These are phyloP conservation scores for Lomographa bimaculata DNA, from an alignment of 2,888 invertebrate species.

Conservation along the genomic window DNA sequence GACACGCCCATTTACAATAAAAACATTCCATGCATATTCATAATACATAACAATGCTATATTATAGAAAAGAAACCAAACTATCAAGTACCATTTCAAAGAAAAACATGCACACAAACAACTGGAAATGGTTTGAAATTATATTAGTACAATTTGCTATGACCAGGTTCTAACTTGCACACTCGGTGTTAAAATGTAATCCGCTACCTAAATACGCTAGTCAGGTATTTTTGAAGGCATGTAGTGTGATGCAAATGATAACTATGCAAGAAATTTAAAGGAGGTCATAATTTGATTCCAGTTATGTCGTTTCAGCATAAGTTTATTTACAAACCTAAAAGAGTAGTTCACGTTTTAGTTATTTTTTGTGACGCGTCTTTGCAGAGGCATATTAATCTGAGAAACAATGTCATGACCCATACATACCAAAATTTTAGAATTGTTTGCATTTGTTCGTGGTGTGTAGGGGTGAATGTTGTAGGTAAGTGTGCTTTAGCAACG, in stretches of 20 bases:
- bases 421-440: no score
- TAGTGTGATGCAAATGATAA: slow-evolving; percentile 11
- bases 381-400: no score
- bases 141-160: neutral
- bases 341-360: no score
- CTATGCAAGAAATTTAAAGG: slow-evolving; percentile 3
- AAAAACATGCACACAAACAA: neutral
- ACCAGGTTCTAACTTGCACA: neutral
- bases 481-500: no score
- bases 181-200: slow-evolving; percentile 4
- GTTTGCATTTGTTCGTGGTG: no score
- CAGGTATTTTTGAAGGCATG: slow-evolving; percentile 2
- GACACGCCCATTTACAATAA: slow-evolving; percentile 15
- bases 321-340: slow-evolving; percentile 2
- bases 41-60: slow-evolving; percentile 7
- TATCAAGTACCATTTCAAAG: slow-evolving; percentile 1
- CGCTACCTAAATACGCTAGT: slow-evolving; percentile 7
- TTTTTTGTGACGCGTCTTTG: no score
- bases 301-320: slow-evolving; percentile 1
- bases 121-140: no score
- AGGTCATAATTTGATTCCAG: slow-evolving; percentile 4
- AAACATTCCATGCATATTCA: slow-evolving; percentile 8
- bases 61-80: neutral
- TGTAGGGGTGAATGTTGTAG: no score
- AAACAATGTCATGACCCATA: no score